These are phyloP conservation scores for Cantharis rustica DNA, from an alignment of 2,888 invertebrate genomes.

Conservation along the genomic window DNA sequence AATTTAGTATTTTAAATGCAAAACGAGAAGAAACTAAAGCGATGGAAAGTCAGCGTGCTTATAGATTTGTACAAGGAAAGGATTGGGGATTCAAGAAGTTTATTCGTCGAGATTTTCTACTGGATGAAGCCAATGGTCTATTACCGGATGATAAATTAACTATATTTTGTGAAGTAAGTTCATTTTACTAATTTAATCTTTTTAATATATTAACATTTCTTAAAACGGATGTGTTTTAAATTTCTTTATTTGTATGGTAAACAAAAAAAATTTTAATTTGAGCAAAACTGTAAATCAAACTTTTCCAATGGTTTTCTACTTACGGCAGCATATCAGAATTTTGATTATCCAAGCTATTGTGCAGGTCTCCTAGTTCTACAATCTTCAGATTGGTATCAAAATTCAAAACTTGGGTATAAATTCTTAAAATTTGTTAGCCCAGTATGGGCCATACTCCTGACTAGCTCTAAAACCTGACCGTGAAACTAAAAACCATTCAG, in stretches of 20 bases:
- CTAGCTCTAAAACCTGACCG: no score
- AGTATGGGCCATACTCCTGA: no score
- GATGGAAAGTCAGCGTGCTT: constrained; percentile 96
- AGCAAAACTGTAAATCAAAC: neutral
- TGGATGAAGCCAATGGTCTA: constrained; percentile 98
- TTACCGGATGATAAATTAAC: constrained; percentile 98
- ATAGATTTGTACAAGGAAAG: constrained; percentile 99
- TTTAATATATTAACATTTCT: neutral
- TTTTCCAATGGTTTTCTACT: neutral
- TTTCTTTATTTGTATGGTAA: neutral
- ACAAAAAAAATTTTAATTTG: neutral
- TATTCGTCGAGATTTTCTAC: constrained; percentile 96
- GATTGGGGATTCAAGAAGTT: constrained; percentile 99
- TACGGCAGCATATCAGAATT: neutral
- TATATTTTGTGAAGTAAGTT: constrained; percentile 94
- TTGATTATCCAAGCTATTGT: neutral
- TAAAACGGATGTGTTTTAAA: neutral
- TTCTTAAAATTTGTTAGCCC: no score
- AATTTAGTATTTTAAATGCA: constrained; percentile 99
- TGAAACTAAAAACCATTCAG: no score
- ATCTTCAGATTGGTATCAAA: neutral
- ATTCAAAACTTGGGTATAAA: no score
- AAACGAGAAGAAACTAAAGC: constrained; percentile 99
- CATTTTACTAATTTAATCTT: neutral
- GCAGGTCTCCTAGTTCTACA: neutral